A percentile compares a stretch with the other conserved stretches of the same genome.
Conservation (phyloP, 2,113 vertebrate genomes). For the Cyrtonyx montezumae region DNA sequence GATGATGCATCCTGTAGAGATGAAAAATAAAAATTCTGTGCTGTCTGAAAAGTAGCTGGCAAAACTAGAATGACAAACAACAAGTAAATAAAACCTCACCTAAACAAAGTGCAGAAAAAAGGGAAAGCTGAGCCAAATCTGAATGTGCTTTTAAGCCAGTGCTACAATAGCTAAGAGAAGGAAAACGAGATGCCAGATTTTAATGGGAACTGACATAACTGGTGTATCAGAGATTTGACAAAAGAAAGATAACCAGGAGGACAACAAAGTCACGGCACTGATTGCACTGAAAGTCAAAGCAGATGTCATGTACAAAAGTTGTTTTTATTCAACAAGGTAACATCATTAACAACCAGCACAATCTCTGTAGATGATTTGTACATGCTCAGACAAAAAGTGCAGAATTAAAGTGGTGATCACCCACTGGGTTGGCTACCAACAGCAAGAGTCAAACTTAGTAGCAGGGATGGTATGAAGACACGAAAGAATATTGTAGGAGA, state of each 20-base stretch:
- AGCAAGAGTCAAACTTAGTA: not conserved
- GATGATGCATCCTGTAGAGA: slow-evolving; percentile 14
- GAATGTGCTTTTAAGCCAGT: not conserved
- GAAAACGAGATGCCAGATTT: slow-evolving; percentile 25
- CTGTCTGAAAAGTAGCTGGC: slow-evolving; percentile 33
- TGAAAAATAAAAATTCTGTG: not conserved
- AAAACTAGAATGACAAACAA: slow-evolving; percentile 22
- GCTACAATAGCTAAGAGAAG: slow-evolving; percentile 24
- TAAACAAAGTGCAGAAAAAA: not conserved
- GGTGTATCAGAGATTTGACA: slow-evolving; percentile 50
- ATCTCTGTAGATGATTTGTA: not conserved
- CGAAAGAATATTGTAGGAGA: not conserved
- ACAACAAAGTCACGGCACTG: slow-evolving; percentile 32
- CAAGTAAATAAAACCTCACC: slow-evolving; percentile 24
- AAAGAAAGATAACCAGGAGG: slow-evolving; percentile 46
- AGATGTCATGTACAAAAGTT: slow-evolving; percentile 38
- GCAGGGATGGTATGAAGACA: not conserved
- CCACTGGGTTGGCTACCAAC: not conserved
- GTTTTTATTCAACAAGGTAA: slow-evolving; percentile 55
- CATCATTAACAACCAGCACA: slow-evolving; percentile 28
- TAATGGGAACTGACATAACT: slow-evolving; percentile 55
- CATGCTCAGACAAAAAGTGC: not conserved
- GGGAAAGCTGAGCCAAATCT: not conserved
- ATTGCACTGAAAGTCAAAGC: slow-evolving; percentile 57
- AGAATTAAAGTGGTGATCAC: not conserved